phyloP scores from a whole-genome alignment of 1,140 invertebrate species.

The Temnothorax longispinosus region DNA sequence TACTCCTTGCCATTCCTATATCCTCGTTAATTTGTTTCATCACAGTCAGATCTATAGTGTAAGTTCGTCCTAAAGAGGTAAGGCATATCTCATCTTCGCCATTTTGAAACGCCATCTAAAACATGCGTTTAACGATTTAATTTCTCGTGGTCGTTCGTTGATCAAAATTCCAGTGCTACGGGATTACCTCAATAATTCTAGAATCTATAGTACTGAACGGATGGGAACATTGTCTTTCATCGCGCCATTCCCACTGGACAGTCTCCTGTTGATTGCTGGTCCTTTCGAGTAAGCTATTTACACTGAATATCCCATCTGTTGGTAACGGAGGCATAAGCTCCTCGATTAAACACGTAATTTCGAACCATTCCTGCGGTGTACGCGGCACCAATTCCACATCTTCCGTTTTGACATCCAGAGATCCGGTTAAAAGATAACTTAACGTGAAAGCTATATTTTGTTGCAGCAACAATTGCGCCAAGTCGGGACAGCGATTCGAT shows the following conservation, averaged over 20 bases:
- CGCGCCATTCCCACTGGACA: conserved; percentile 98
- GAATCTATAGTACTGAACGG: conserved; percentile 91
- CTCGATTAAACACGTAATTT: conserved; percentile 97
- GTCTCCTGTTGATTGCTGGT: conserved; percentile 90
- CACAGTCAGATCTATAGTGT: conserved; percentile 97
- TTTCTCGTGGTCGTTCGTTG: neutral
- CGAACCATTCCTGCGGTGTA: conserved; percentile 97
- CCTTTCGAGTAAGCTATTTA: conserved; percentile 94
- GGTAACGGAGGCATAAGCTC: conserved; percentile 98
- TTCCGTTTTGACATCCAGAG: conserved; percentile 88
- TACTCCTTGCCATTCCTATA: conserved; percentile 95
- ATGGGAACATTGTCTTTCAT: conserved; percentile 92
- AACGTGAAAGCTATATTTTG: conserved; percentile 98
- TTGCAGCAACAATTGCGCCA: conserved; percentile 95
- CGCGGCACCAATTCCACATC: conserved; percentile 95
- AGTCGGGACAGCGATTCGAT: conserved; percentile 96
- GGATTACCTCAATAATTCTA: conserved; percentile 91
- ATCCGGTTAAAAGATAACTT: conserved; percentile 95
- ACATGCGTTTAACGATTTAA: conserved; percentile 37
- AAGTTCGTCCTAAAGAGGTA: conserved; percentile 95
- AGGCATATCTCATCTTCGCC: conserved; percentile 98
- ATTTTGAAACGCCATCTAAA: conserved; percentile 95
- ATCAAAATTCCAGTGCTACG: neutral
- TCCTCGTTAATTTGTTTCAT: conserved; percentile 99
- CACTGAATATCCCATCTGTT: conserved; percentile 96